Conservation (phyloP, 2,113 vertebrate species). For the Coptodon bakossiorum region DNA sequence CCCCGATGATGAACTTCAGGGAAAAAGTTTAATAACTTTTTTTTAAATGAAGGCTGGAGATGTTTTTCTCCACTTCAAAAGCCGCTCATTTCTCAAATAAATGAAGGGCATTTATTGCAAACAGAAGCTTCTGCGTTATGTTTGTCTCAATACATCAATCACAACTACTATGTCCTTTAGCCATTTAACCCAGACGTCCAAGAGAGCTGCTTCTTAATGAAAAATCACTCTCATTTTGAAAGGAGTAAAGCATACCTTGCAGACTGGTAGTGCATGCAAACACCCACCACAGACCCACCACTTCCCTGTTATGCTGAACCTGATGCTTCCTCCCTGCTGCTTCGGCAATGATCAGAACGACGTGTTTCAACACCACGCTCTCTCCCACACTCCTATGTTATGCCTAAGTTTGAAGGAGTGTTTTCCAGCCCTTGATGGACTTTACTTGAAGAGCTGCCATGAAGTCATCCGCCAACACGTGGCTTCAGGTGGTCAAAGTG, state of each 20-base stretch:
- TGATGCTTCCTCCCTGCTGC: neutral
- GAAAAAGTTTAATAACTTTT: conserved; percentile 49
- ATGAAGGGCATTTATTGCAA: conserved; percentile 58
- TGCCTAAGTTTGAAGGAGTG: neutral
- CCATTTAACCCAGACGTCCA: conserved; percentile 34
- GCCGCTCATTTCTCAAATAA: conserved; percentile 38
- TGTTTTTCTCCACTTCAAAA: conserved; percentile 60
- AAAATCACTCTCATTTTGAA: neutral
- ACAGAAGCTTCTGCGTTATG: conserved; percentile 40
- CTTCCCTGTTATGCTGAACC: neutral
- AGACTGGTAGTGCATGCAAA: neutral
- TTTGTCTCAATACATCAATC: conserved; percentile 44
- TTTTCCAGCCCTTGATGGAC: conserved; percentile 11
- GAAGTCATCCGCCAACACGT: conserved; percentile 48
- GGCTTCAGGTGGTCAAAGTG: conserved; percentile 26
- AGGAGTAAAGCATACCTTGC: neutral
- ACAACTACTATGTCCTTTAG: conserved; percentile 2
- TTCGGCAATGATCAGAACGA: conserved; percentile 29
- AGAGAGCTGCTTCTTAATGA: neutral
- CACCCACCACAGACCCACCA: conserved; percentile 7
- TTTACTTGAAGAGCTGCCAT: conserved; percentile 20
- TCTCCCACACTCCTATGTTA: neutral
- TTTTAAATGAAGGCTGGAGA: conserved; percentile 61
- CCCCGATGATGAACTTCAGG: conserved; percentile 55
- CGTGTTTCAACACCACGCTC: neutral